phyloP scores from a whole-genome alignment of 2,888 invertebrate genomes.

The Phyllotreta cruciferae region DNA sequence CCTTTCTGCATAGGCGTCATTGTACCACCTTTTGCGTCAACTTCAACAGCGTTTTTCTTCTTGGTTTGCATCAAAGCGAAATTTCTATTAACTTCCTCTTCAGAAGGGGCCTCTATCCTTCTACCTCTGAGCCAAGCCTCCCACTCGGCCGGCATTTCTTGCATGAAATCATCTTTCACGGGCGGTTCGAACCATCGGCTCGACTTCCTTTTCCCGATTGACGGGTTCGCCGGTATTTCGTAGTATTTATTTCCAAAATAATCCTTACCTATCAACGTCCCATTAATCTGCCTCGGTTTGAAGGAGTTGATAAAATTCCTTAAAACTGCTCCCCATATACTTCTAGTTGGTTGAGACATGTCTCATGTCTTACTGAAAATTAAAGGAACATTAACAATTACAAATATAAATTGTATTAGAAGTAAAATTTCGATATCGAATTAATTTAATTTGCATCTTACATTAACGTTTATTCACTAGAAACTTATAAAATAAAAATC shows the following conservation, averaged over 20 bases:
- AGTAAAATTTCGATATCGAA: too few species aligned
- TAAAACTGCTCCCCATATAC: constrained; percentile 60
- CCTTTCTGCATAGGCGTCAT: constrained; percentile 62
- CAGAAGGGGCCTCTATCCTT: constrained; percentile 70
- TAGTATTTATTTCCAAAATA: constrained; percentile 83
- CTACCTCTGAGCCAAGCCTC: constrained; percentile 79
- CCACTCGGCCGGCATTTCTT: constrained; percentile 86
- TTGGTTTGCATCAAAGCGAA: constrained; percentile 75
- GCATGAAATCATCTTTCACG: constrained; percentile 69
- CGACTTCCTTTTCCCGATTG: constrained; percentile 69
- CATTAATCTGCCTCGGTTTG: constrained; percentile 63
- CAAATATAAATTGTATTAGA: too few species aligned
- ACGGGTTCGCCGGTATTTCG: constrained; percentile 75
- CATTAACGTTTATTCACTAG: too few species aligned
- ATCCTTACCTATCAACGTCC: constrained; percentile 73
- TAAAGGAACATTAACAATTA: too few species aligned
- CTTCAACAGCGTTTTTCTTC: constrained; percentile 74
- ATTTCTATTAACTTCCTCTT: constrained; percentile 76
- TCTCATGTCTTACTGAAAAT: constrained; percentile 39
- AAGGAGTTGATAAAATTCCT: constrained; percentile 71
- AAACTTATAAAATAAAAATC: too few species aligned
- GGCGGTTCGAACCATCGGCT: constrained; percentile 78
- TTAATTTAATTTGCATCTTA: too few species aligned
- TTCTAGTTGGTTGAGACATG: constrained; percentile 52
- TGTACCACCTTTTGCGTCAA: constrained; percentile 67